phyloP scores from a whole-genome alignment of 2,797 vertebrate species.

The Hafferia zeledoni region DNA sequence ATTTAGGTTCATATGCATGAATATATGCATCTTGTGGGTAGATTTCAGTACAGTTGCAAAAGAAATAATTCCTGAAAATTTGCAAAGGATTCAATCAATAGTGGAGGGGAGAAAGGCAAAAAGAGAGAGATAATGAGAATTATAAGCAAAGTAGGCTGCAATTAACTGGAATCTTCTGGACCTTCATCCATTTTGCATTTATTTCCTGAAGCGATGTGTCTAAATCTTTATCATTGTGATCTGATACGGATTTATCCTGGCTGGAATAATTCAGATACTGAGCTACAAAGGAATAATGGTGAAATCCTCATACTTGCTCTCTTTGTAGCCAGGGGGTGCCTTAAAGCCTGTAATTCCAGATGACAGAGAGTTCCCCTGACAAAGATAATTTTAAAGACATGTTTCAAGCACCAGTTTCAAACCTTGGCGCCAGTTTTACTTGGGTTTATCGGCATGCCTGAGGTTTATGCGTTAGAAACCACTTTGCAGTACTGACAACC shows the following conservation, averaged over 20 bases:
- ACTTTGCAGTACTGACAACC: not conserved
- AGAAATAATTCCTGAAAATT: not conserved
- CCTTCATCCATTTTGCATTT: not conserved
- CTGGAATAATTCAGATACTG: not conserved
- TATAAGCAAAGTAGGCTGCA: not conserved
- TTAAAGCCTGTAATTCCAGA: not conserved
- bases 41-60: slow-evolving; percentile 39
- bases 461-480: not conserved
- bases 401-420: not conserved
- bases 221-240: not conserved
- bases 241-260: not conserved
- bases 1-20: slow-evolving; percentile 11
- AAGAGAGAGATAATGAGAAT: not conserved
- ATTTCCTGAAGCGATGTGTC: not conserved
- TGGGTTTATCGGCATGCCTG: slow-evolving; percentile 28
- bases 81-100: not conserved
- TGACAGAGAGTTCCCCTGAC: not conserved
- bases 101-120: not conserved
- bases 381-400: not conserved
- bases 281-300: not conserved
- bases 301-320: not conserved
- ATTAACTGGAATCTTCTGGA: not conserved
- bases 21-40: not conserved
- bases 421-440: not conserved
- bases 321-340: not conserved